Percentiles rank a stretch among this genome's conserved stretches.
Evolutionary conservation across 2,113 vertebrate species (phyloP).

Genomic region (Phrynosoma platyrhinos): DNA sequence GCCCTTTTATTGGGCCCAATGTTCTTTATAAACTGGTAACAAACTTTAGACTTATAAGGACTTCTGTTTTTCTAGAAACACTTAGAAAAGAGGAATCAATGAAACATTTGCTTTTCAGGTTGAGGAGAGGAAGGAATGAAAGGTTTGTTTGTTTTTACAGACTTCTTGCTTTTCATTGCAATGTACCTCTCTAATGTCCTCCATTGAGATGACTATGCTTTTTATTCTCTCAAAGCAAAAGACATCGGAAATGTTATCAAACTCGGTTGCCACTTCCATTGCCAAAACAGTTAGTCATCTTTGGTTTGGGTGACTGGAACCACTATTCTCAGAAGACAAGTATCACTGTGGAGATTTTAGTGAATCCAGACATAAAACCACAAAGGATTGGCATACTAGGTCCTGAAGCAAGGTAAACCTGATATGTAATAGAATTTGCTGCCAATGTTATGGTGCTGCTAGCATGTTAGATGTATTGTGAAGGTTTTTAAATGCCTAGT

Average conservation of each 20-base stretch:
- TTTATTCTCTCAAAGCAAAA: slow-evolving; percentile 72
- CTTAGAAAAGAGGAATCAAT: not conserved
- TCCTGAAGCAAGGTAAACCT: slow-evolving; percentile 70
- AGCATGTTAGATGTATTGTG: not conserved
- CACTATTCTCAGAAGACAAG: slow-evolving; percentile 66
- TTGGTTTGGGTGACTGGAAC: slow-evolving; percentile 87
- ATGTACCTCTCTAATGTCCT: too few species aligned
- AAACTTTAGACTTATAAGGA: not conserved
- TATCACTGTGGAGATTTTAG: slow-evolving; percentile 77
- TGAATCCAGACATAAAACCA: slow-evolving; percentile 64
- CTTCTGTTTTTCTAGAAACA: not conserved
- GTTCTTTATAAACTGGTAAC: too few species aligned
- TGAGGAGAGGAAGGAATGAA: too few species aligned
- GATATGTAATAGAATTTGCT: not conserved
- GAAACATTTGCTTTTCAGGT: not conserved
- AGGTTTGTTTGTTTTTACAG: not conserved
- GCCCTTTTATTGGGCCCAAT: not conserved
- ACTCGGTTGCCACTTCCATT: slow-evolving; percentile 83
- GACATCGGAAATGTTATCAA: slow-evolving; percentile 80
- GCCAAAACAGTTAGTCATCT: slow-evolving; percentile 84
- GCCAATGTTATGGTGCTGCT: fast-evolving
- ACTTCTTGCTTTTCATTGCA: too few species aligned
- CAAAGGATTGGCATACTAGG: slow-evolving; percentile 84
- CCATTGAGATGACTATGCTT: not conserved
- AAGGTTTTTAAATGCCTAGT: not conserved